Base-by-base conservation (phyloP, 2,888 invertebrate species). In the Philopedon plagiatum region DNA sequence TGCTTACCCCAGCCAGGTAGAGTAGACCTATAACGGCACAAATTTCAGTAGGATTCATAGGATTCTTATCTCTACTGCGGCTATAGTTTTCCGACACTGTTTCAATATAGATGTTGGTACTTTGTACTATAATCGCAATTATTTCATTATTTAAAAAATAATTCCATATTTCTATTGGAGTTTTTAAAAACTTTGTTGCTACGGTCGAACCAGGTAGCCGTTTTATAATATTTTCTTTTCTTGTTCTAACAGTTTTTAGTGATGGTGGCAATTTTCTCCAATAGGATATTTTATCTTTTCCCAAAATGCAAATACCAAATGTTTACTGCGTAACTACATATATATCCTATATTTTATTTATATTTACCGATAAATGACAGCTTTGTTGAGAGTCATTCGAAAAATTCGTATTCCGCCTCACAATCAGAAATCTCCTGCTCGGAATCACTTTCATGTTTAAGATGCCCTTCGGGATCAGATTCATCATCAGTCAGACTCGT, bases 71-170 rank as follows among this genome's bases (percentile, higher is more conserved):
- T 44, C 66, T 54, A 29, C 41, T 44, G 9, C 71, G 32, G 5
- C 15, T 26, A 56, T 61, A 65, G 37, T 44, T 60, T 21, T 18
- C 62, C 13, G n/a, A 21, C n/a, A 56, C 34, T 15, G 32, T 29
- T 46, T 71, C 71, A 21, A 81, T 80, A 49, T 78, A 77, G 68
- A 76, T 63, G 67, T 80, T 79, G 9, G 80, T 81, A 68, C 73
- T 76, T 60, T 72, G 46, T 11, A 80, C 77, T 51, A 80, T 76
- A 19, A 78, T 75, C 39, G 77, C 71, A n/a, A 81, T 65, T 54
- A 80, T 76, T 44, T 76, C 68, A 23, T 74, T 71, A 65, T 69
- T 51, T 63, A 79, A 71, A 63, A 80, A 75, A 65, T 63, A 74
- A 21, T 75, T 61, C 77, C 76, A 78, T 63, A 77, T 76, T 51